phyloP scores from a whole-genome alignment of 2,113 vertebrate genomes.

The Chaetodon trifascialis region DNA sequence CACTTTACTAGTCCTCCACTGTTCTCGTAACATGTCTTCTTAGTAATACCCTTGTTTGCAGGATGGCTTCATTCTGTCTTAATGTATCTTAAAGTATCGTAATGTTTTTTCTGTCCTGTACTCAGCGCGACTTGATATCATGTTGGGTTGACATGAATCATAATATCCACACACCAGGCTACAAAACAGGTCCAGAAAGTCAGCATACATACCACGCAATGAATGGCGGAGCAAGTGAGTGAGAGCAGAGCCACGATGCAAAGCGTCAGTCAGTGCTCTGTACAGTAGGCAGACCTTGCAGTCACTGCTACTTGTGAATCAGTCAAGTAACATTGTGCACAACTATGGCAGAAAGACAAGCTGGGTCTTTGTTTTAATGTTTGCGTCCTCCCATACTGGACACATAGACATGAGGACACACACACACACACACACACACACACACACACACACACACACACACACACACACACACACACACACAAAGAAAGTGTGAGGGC shows the following conservation, averaged over 20 bases:
- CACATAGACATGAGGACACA: constrained; percentile 10
- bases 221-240: background rate
- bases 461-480: constrained; percentile 36
- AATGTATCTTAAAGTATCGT: background rate
- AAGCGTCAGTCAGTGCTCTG: background rate
- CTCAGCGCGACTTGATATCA: background rate
- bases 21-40: background rate
- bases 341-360: constrained; percentile 58
- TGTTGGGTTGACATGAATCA: background rate
- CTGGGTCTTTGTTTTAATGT: constrained; percentile 67
- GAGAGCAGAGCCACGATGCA: background rate
- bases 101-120: background rate
- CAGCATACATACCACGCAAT: background rate
- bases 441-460: constrained; percentile 43
- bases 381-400: constrained; percentile 30
- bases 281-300: background rate
- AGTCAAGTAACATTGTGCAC: constrained; percentile 22
- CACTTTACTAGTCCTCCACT: too few species aligned
- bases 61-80: too few species aligned
- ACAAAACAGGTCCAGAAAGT: background rate
- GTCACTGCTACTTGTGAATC: constrained; percentile 24
- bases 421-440: constrained; percentile 41
- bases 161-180: background rate
- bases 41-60: too few species aligned
- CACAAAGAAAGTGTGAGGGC: constrained; percentile 42